Evolutionary conservation across 2,797 vertebrate species (phyloP).

Genomic region (Darevskia nairensis): DNA sequence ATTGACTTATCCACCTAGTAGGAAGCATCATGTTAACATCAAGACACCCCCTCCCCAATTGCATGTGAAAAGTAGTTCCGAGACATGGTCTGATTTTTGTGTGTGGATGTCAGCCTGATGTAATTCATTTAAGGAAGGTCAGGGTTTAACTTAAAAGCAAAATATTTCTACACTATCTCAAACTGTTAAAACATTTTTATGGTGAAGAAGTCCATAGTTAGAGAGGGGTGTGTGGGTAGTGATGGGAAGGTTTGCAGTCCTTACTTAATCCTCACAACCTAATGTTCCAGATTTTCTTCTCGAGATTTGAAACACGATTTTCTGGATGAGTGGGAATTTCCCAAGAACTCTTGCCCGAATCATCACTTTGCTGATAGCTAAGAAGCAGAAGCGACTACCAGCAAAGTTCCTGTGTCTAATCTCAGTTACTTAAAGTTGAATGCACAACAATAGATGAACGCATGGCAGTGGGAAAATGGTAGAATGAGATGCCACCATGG

Average conservation of each 20-base stretch:
- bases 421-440: not conserved
- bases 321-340: not conserved
- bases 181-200: not conserved
- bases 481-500: not conserved
- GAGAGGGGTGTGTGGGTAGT: not conserved
- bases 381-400: not conserved
- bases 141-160: not conserved
- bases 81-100: not conserved
- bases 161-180: not conserved
- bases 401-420: not conserved
- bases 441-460: not conserved
- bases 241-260: not conserved
- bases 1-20: not conserved
- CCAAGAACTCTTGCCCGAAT: not conserved
- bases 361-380: not conserved
- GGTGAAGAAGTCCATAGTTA: not conserved
- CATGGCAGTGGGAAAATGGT: not conserved
- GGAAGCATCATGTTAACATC: not conserved
- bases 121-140: not conserved
- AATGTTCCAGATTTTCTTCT: not conserved
- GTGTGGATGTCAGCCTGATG: not conserved
- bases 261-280: not conserved
- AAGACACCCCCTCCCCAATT: no score
- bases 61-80: not conserved
- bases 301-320: not conserved